These are phyloP conservation scores for Porites lutea DNA, from an alignment of 64 coral and sea anemone genomes.

Conservation along the genomic window DNA sequence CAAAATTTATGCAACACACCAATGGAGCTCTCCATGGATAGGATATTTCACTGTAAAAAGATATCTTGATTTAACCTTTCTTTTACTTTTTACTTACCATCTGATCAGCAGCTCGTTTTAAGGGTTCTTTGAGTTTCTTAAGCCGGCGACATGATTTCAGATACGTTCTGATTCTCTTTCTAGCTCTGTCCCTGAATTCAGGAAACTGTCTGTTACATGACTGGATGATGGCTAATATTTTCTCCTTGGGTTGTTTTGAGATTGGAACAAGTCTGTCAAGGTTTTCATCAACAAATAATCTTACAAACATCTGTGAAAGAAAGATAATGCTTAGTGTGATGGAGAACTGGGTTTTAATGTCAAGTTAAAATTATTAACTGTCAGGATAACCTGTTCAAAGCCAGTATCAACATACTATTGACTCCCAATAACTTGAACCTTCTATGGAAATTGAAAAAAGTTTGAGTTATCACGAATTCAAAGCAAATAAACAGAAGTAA, in stretches of 20 bases:
- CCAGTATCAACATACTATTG: no score
- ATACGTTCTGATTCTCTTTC: slow-evolving; percentile 98
- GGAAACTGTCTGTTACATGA: slow-evolving; percentile 99
- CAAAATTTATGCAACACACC: no score
- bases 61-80: neutral
- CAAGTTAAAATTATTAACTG: no score
- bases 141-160: slow-evolving; percentile 94
- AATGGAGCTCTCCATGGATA: neutral
- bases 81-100: slow-evolving; percentile 64
- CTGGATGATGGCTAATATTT: slow-evolving; percentile 97
- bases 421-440: no score
- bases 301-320: slow-evolving; percentile 92
- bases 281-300: slow-evolving; percentile 97
- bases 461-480: no score
- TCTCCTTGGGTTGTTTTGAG: slow-evolving; percentile 99
- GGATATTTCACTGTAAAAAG: neutral
- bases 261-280: slow-evolving; percentile 98
- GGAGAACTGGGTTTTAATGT: neutral
- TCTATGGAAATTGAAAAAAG: no score
- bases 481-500: no score
- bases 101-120: slow-evolving; percentile 96
- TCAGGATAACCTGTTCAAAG: no score
- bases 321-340: neutral
- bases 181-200: slow-evolving; percentile 96
- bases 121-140: slow-evolving; percentile 95